Percentiles rank a stretch among this genome's conserved stretches.
These are phyloP conservation scores for Eupsilia transversa DNA, from an alignment of 2,888 invertebrate genomes.

Conservation along the genomic window DNA sequence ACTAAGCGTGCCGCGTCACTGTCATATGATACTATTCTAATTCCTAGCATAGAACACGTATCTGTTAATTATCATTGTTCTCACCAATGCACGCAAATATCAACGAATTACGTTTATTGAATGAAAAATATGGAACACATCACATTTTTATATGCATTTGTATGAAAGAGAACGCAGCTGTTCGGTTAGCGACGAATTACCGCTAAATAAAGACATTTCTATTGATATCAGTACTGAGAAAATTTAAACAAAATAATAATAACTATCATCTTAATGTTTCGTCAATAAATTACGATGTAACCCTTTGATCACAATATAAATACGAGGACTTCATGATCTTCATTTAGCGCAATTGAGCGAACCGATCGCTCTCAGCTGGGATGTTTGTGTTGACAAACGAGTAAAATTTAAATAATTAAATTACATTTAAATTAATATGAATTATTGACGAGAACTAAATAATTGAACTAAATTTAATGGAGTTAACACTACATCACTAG, in stretches of 20 bases:
- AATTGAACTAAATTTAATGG: constrained; percentile 67
- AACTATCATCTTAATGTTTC: constrained; percentile 20
- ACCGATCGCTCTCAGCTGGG: constrained; percentile 46
- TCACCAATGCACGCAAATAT: constrained; percentile 39
- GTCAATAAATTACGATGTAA: constrained; percentile 39
- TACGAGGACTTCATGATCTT: constrained; percentile 20
- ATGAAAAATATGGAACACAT: constrained; percentile 35
- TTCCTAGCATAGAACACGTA: constrained; percentile 46
- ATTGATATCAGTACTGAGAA: constrained; percentile 10
- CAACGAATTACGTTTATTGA: constrained; percentile 39
- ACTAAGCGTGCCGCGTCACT: constrained; percentile 34
- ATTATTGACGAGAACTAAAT: constrained; percentile 65
- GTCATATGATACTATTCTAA: constrained; percentile 4
- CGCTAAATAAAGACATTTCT: constrained; percentile 40
- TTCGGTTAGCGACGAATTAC: constrained; percentile 23
- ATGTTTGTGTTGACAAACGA: constrained; percentile 48
- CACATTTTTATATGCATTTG: constrained; percentile 34
- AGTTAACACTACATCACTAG: constrained; percentile 67
- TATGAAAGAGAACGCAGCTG: constrained; percentile 10
- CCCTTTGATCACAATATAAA: constrained; percentile 26
- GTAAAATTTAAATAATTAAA: constrained; percentile 56
- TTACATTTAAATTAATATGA: constrained; percentile 63
- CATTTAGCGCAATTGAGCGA: constrained; percentile 37
- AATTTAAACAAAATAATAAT: constrained; percentile 12
- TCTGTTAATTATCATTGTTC: constrained; percentile 13